phyloP scores from a whole-genome alignment of 2,113 vertebrate genomes.

The Mormoops blainvillei region DNA sequence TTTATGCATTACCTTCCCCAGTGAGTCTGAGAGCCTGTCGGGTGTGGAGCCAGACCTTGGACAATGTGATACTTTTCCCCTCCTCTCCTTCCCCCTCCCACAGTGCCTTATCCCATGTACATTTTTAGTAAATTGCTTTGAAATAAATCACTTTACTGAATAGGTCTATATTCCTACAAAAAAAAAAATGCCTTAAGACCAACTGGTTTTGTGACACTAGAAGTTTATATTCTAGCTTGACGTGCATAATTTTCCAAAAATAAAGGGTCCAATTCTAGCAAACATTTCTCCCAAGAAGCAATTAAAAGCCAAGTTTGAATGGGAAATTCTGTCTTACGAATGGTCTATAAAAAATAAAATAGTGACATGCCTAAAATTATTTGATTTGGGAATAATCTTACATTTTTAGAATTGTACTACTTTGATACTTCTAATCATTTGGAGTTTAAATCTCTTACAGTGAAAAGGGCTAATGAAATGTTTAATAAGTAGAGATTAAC shows the following conservation, averaged over 20 bases:
- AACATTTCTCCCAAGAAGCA: not conserved
- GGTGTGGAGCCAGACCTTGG: not conserved
- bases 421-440: not conserved
- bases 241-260: not conserved
- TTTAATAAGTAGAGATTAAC: not conserved
- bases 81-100: not conserved
- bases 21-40: not conserved
- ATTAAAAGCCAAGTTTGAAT: not conserved
- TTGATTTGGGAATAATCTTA: not conserved
- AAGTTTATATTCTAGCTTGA: not conserved
- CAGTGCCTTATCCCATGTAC: not conserved
- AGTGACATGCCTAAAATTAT: not conserved
- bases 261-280: not conserved
- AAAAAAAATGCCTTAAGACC: not conserved
- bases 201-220: not conserved
- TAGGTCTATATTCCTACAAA: not conserved
- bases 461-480: not conserved
- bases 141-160: conserved; percentile 12
- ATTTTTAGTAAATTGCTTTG: not conserved
- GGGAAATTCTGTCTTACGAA: not conserved
- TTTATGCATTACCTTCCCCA: not conserved
- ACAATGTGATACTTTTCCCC: not conserved
- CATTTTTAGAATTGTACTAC: not conserved
- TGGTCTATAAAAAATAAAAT: not conserved
- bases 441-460: not conserved